These are phyloP conservation scores for Venustoraphidia nigricollis DNA, from an alignment of 2,888 invertebrate species.

Conservation along the genomic window DNA sequence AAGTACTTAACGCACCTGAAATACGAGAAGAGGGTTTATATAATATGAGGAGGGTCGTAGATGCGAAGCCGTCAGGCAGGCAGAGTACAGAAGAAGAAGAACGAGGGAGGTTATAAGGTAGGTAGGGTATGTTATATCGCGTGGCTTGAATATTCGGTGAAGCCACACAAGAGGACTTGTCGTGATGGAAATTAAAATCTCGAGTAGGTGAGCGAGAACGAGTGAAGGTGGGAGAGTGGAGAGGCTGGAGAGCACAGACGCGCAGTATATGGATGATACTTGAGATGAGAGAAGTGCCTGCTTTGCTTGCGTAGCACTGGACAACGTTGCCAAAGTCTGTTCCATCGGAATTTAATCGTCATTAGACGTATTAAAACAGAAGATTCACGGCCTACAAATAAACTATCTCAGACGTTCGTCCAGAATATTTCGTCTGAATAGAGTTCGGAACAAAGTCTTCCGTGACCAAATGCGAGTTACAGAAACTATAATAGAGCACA, in stretches of 20 bases:
- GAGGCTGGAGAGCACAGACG: neutral
- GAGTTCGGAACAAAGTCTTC: no score
- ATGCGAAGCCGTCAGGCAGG: neutral
- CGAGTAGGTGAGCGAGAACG: slow-evolving; percentile 8
- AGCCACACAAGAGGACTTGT: slow-evolving; percentile 11
- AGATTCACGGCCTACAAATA: no score
- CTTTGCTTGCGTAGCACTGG: no score
- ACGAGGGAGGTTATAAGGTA: neutral
- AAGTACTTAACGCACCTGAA: no score
- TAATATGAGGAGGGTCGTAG: neutral
- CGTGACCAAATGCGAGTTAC: no score
- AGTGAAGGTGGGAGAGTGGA: neutral
- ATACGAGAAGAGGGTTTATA: no score
- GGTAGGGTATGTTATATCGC: neutral
- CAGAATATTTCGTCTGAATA: no score
- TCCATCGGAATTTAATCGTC: no score
- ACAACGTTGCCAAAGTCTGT: no score
- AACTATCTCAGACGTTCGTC: no score
- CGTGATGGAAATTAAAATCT: slow-evolving; percentile 18
- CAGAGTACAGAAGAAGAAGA: neutral
- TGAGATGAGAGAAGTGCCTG: neutral
- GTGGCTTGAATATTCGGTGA: neutral
- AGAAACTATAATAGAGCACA: no score
- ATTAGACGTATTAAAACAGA: no score
- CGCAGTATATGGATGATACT: neutral